Conservation (phyloP, 2,797 vertebrate genomes). For the Perodicticus potto region DNA sequence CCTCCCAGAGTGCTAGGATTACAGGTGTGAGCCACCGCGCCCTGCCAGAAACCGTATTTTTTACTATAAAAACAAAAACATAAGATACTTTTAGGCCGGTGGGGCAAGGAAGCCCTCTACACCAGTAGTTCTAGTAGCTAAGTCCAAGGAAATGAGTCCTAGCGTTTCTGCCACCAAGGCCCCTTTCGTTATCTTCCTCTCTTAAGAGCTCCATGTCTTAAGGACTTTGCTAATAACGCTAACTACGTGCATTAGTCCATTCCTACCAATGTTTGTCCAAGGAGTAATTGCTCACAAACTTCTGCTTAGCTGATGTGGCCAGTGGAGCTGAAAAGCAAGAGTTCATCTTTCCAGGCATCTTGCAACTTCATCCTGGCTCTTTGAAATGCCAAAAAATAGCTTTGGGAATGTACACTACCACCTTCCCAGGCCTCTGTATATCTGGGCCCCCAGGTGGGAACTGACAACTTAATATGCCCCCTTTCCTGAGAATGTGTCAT, state of each 20-base stretch:
- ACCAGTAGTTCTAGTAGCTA: neutral
- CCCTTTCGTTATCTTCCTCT: neutral
- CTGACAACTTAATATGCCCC: neutral
- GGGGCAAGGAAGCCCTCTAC: neutral
- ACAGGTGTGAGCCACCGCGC: too few relatives aligned
- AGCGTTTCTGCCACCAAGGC: neutral
- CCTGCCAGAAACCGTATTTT: neutral
- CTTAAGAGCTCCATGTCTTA: neutral
- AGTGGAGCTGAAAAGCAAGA: neutral
- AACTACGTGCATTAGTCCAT: neutral
- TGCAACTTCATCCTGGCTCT: neutral
- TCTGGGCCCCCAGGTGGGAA: neutral
- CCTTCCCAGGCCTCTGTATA: neutral
- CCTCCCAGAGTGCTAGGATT: too few relatives aligned
- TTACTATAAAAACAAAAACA: neutral
- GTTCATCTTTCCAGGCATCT: neutral
- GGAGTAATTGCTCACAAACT: neutral
- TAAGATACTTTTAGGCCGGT: neutral
- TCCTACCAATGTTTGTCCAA: neutral
- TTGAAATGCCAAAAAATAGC: neutral
- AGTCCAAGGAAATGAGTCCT: neutral
- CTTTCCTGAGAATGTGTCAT: neutral
- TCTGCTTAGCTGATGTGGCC: neutral
- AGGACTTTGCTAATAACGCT: neutral
- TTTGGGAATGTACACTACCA: fast-evolving